Base-by-base conservation (phyloP, 2,888 invertebrate genomes). In the Lasioglossum calceatum region DNA sequence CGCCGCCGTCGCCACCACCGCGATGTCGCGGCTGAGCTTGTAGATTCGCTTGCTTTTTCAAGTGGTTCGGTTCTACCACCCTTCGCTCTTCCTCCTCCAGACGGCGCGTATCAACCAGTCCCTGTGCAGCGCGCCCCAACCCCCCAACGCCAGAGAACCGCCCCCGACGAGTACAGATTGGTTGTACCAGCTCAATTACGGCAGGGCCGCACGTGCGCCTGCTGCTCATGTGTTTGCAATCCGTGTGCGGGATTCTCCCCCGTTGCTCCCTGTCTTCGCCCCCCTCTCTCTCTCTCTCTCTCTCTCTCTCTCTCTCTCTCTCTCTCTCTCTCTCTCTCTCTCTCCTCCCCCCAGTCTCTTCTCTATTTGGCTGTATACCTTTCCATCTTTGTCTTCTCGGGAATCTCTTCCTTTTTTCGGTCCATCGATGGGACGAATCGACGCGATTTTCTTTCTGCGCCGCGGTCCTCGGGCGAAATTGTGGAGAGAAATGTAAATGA, bases 91-190 rank as follows among this genome's bases (percentile, higher is more conserved):
- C 88, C 88, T 82, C 86, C 87, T 82, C 82, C 86, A 82, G 85
- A 79, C 83, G 83, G 47, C 67, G 39, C 77, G 82, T 73, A 58
- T 58, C 83, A 88, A 81, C 89, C 89, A 89, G 89, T 89, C 84
- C 50, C 79, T 84, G 88, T 79, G 76, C 90, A 77, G 84, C 81
- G 4, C 77, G 80, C 87, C 72, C 89, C 90, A 85, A 90, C 87
- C 86, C 87, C 75, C 85, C 76, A 70, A 58, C 84, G 23, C 44
- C 84, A 88, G 83, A 92, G 94, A 93, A 92, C 94, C 95, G 95
- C 95, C 95, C 94, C 94, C 90, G 70, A 87, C 85, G 87, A 87
- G 82, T 85, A 78, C 82, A 91, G 91, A 91, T 91, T 91, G 90
- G 89, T 85, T 90, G 86, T 81, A 90, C 89, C 70, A 61, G 78